Conservation (phyloP, 2,888 invertebrate species). For the Peribatodes rhomboidaria region DNA sequence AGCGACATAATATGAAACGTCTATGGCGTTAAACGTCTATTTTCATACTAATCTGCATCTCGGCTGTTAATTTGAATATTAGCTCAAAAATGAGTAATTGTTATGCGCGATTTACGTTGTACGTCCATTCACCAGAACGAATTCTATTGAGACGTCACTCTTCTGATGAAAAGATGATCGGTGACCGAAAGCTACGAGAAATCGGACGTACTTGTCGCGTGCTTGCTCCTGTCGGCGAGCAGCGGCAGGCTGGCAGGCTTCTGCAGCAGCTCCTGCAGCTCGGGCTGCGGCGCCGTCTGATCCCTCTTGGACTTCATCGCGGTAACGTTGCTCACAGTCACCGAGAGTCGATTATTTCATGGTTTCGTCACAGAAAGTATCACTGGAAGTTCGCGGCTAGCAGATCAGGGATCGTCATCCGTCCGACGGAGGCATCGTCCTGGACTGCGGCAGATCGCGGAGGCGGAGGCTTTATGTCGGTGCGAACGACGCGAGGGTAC, state of each 20-base stretch:
- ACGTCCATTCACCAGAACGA: slow-evolving; percentile 71
- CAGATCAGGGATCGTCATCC: slow-evolving; percentile 41
- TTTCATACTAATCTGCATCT: slow-evolving; percentile 43
- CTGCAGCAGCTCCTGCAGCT: slow-evolving; percentile 78
- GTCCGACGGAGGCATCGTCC: slow-evolving; percentile 65
- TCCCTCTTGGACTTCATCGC: slow-evolving; percentile 71
- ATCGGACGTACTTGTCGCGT: slow-evolving; percentile 72
- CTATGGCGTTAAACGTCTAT: slow-evolving; percentile 40
- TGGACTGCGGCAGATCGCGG: slow-evolving; percentile 56
- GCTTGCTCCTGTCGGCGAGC: slow-evolving; percentile 61
- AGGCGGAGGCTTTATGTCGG: slow-evolving; percentile 60
- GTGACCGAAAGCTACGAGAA: slow-evolving; percentile 57
- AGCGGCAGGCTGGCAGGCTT: slow-evolving; percentile 67
- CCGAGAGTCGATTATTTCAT: slow-evolving; percentile 53
- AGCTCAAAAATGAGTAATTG: slow-evolving; percentile 59
- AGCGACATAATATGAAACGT: slow-evolving; percentile 41
- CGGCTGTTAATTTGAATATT: slow-evolving; percentile 53
- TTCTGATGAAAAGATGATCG: slow-evolving; percentile 53
- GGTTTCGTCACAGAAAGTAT: slow-evolving; percentile 42
- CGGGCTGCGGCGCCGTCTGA: slow-evolving; percentile 64
- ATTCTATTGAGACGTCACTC: slow-evolving; percentile 70
- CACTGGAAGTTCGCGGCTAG: slow-evolving; percentile 31
- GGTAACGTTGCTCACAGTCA: slow-evolving; percentile 58
- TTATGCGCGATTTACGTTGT: slow-evolving; percentile 62
- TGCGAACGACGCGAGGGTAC: slow-evolving; percentile 72